These are phyloP conservation scores for Andrena bicolor DNA, from an alignment of 2,888 invertebrate species.

Conservation along the genomic window DNA sequence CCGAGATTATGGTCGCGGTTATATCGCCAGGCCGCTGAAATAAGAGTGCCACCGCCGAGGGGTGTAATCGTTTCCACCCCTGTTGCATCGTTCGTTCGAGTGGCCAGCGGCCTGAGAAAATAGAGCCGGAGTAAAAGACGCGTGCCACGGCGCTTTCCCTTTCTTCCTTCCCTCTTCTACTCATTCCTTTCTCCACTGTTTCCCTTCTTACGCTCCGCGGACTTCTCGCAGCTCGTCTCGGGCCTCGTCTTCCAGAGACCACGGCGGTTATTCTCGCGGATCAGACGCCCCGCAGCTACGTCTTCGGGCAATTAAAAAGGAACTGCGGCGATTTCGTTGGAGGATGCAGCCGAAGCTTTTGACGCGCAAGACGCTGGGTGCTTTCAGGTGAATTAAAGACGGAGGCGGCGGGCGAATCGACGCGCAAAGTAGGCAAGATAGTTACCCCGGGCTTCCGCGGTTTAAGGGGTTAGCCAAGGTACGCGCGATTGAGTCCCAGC, in stretches of 20 bases:
- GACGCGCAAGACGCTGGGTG: constrained; percentile 1
- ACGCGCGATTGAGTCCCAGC: background rate
- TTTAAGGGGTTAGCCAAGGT: constrained; percentile 39
- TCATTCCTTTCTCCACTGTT: background rate
- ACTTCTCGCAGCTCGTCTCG: background rate
- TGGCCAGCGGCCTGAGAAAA: constrained; percentile 3
- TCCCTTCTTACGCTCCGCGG: background rate
- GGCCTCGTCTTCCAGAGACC: constrained; percentile 1
- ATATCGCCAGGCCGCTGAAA: constrained; percentile 39
- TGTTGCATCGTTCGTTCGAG: constrained; percentile 34
- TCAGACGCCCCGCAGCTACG: background rate
- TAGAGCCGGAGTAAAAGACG: background rate
- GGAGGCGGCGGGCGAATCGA: constrained; percentile 25
- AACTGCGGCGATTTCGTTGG: constrained; percentile 10
- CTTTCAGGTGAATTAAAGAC: constrained; percentile 27
- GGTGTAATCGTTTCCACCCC: constrained; percentile 17
- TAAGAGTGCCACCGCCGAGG: constrained; percentile 48
- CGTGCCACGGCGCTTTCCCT: background rate
- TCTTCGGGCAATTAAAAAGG: constrained; percentile 44
- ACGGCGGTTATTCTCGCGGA: constrained; percentile 14
- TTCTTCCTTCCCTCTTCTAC: background rate
- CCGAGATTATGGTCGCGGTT: constrained; percentile 67
- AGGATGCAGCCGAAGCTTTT: background rate
- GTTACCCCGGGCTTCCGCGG: background rate
- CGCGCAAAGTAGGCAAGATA: constrained; percentile 16